phyloP scores from a whole-genome alignment of 2,888 invertebrate genomes.

The Caenorhabditis parvicauda region DNA sequence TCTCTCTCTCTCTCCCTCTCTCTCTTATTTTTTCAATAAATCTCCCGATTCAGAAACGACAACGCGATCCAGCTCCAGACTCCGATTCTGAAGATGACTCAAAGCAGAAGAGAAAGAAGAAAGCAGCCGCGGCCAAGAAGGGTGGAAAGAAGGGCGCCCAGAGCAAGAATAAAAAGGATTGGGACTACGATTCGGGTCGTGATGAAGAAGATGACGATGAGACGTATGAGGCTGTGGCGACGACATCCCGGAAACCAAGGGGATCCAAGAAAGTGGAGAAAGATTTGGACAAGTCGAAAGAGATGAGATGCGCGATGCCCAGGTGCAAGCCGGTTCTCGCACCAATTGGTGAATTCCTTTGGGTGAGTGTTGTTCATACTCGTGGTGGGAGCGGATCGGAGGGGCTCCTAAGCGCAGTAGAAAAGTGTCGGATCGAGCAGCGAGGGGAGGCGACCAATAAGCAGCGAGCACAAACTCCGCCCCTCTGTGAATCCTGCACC shows the following conservation, averaged over 20 bases:
- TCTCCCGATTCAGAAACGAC: too few species aligned
- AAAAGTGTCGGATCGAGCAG: too few species aligned
- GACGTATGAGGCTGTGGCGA: background rate
- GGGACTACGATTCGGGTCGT: background rate
- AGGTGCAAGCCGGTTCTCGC: too few species aligned
- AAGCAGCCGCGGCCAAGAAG: background rate
- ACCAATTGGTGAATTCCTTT: too few species aligned
- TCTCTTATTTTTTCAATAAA: too few species aligned
- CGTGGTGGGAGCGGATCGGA: conserved; percentile 3
- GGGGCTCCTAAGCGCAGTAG: background rate
- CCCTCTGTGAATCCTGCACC: too few species aligned
- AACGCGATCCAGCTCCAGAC: background rate
- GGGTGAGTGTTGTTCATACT: too few species aligned
- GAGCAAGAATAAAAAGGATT: background rate
- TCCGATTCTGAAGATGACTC: background rate
- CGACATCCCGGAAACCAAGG: too few species aligned
- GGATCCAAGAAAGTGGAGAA: conserved; percentile 7
- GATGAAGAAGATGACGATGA: conserved; percentile 2
- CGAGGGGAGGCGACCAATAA: too few species aligned
- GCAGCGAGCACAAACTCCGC: too few species aligned
- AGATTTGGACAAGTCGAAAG: background rate
- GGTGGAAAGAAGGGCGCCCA: background rate
- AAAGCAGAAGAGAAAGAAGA: background rate
- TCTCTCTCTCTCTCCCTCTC: too few species aligned
- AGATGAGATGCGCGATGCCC: too few species aligned